Percentiles rank a stretch among this genome's conserved stretches.
Evolutionary conservation across 2,113 vertebrate species (phyloP).

Genomic region (Pteropus alecto): DNA sequence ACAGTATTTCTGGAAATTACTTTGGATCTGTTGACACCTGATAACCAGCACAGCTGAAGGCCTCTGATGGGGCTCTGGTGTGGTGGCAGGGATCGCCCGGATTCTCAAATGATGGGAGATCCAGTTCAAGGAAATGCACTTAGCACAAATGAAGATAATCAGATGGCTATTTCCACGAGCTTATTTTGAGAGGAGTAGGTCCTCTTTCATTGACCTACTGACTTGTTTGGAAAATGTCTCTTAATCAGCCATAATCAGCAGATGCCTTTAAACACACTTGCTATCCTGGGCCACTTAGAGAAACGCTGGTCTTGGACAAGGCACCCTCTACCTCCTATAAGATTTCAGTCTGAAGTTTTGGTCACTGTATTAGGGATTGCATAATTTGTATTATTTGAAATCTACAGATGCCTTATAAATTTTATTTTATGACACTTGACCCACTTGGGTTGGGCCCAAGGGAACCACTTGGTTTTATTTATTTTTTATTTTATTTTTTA

Average conservation of each 20-base stretch:
- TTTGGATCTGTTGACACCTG: not conserved
- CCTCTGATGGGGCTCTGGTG: not conserved
- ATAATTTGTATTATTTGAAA: not conserved
- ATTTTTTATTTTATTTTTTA: no score
- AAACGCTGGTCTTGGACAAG: not conserved
- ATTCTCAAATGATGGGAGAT: not conserved
- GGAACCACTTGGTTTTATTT: no score
- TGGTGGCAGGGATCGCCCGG: no score
- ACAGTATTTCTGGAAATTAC: not conserved
- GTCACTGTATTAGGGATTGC: not conserved
- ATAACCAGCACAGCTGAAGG: not conserved
- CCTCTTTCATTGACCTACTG: not conserved
- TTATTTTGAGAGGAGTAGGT: not conserved
- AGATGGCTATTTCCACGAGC: not conserved
- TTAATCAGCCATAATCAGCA: not conserved
- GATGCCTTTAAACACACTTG: not conserved
- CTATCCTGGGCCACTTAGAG: not conserved
- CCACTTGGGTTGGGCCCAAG: not conserved
- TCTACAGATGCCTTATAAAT: not conserved
- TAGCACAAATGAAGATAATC: not conserved
- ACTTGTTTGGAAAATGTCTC: not conserved
- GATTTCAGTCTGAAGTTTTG: not conserved
- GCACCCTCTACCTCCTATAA: not conserved
- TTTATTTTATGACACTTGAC: not conserved
- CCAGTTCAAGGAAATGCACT: not conserved